These are phyloP conservation scores for Zaprionus inermis DNA, from an alignment of 1,140 invertebrate species.

Conservation along the genomic window DNA sequence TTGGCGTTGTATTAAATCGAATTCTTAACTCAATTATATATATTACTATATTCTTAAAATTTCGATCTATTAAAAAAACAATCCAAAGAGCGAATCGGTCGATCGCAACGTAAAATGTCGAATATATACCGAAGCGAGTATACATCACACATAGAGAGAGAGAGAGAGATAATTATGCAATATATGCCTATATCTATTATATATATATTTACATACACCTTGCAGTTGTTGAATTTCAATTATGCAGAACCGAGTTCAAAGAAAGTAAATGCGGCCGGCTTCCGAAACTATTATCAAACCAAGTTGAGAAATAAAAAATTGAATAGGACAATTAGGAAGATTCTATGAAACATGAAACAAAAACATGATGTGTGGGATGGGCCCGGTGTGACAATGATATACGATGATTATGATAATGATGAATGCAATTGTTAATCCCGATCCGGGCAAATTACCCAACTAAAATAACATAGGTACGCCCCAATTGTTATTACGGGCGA, in stretches of 20 bases:
- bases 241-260: slow-evolving; percentile 53
- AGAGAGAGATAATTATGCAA: slow-evolving; percentile 39
- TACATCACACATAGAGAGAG: slow-evolving; percentile 30
- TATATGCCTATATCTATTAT: slow-evolving; percentile 45
- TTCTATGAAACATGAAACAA: slow-evolving; percentile 63
- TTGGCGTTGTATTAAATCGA: slow-evolving; percentile 16
- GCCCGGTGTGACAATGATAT: too few species aligned
- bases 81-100: slow-evolving; percentile 9
- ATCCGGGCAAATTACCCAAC: not conserved
- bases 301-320: slow-evolving; percentile 62
- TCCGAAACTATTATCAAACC: slow-evolving; percentile 53
- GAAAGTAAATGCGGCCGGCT: slow-evolving; percentile 38
- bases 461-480: not conserved
- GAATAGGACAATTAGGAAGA: slow-evolving; percentile 70
- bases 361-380: too few species aligned
- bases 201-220: slow-evolving; percentile 56
- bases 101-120: slow-evolving; percentile 2
- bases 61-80: slow-evolving; percentile 8
- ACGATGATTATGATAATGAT: slow-evolving; percentile 12
- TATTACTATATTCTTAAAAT: slow-evolving; percentile 16
- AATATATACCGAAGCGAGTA: slow-evolving; percentile 2
- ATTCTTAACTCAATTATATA: slow-evolving; percentile 22
- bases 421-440: slow-evolving; percentile 60
- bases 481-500: not conserved
- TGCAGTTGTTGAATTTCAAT: slow-evolving; percentile 76